These are phyloP conservation scores for Melanostoma mellinum DNA, from an alignment of 2,888 invertebrate genomes.

Conservation along the genomic window DNA sequence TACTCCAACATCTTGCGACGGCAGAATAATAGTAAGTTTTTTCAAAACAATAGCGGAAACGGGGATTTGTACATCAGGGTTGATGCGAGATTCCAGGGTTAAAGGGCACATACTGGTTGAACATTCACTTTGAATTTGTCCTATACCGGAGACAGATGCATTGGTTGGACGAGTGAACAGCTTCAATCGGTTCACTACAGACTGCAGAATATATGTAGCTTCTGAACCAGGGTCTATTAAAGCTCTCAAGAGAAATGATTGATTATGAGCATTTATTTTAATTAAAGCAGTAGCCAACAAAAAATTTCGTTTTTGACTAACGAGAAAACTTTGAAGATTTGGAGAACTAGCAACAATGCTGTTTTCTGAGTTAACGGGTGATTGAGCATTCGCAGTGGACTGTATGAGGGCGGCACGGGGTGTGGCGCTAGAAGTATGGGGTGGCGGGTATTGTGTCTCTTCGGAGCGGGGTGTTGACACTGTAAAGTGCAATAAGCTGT, in stretches of 20 bases:
- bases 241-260: conserved; percentile 14
- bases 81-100: conserved; percentile 1
- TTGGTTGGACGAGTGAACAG: neutral
- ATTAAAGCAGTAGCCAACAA: conserved; percentile 20
- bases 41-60: conserved; percentile 16
- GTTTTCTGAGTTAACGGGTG: too few relatives aligned
- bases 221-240: conserved; percentile 32
- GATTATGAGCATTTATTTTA: conserved; percentile 9
- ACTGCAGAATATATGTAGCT: conserved; percentile 18
- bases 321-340: conserved; percentile 4
- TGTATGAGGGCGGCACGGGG: neutral
- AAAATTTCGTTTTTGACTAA: conserved; percentile 7
- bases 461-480: neutral
- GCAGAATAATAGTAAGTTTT: conserved; percentile 23
- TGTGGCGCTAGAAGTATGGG: conserved; percentile 9
- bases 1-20: conserved; percentile 10
- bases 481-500: conserved; percentile 17
- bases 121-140: too few relatives aligned
- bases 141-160: conserved; percentile 13
- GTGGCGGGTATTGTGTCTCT: neutral
- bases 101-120: conserved; percentile 18
- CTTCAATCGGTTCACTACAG: conserved; percentile 9
- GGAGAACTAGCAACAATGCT: neutral
- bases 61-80: neutral
- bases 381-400: neutral